Evolutionary conservation across 30 jellyfish, hydroid and myxozoan genomes (phyloP).

Genomic region (Aurelia aurita): DNA sequence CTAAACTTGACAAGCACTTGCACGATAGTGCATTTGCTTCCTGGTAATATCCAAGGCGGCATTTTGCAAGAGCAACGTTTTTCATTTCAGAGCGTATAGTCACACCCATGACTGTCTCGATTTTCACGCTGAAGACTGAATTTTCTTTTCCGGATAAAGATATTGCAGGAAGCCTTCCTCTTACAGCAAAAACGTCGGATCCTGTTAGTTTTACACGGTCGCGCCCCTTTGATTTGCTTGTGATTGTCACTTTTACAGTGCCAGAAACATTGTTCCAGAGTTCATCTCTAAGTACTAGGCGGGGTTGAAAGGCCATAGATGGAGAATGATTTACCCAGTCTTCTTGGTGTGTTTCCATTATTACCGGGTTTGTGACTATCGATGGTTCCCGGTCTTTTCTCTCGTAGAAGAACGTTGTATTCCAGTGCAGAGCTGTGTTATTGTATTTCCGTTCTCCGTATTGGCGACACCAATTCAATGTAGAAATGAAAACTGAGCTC

Average conservation of each 20-base stretch:
- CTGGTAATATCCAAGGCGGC: constrained; percentile 74
- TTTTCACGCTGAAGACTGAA: constrained; percentile 9
- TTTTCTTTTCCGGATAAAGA: constrained; percentile 46
- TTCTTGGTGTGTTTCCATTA: constrained; percentile 13
- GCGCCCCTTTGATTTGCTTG: no score
- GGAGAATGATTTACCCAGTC: constrained; percentile 67
- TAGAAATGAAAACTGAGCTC: constrained; percentile 66
- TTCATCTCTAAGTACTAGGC: constrained; percentile 59
- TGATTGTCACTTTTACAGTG: constrained; percentile 46
- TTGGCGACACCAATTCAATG: constrained; percentile 75
- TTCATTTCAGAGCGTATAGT: constrained; percentile 7
- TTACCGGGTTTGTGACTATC: constrained; percentile 68
- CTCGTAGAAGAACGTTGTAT: neutral
- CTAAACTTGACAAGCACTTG: constrained; percentile 54
- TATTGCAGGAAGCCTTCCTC: constrained; percentile 48
- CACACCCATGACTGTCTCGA: constrained; percentile 69
- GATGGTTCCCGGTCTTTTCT: constrained; percentile 39
- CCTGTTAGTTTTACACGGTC: constrained; percentile 30
- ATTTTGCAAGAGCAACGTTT: constrained; percentile 9
- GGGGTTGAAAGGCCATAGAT: constrained; percentile 51
- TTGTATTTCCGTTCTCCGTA: constrained; percentile 67
- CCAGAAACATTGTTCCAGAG: constrained; percentile 50
- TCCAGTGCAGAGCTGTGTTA: constrained; percentile 62
- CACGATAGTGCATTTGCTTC: constrained; percentile 13
- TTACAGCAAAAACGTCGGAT: constrained; percentile 50